Conservation (phyloP, 35 echinoderm and acorn worm species). For the Patiria miniata region DNA sequence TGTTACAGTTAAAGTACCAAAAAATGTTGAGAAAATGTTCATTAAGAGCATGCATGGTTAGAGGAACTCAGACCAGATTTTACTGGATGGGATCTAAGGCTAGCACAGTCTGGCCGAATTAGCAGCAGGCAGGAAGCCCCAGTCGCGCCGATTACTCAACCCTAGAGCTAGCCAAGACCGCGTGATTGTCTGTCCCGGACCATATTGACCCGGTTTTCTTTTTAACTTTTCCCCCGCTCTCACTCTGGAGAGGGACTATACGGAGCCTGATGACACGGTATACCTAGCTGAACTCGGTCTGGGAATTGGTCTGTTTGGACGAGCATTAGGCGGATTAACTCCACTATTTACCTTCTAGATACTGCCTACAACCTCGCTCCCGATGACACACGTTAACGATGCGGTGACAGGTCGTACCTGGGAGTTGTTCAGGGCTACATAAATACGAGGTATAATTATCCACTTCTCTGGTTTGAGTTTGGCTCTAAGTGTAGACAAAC, state of each 20-base stretch:
- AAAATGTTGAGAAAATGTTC: no score
- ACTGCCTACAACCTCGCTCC: not conserved
- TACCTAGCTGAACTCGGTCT: not conserved
- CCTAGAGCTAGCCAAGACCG: slow-evolving; percentile 2
- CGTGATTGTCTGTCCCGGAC: slow-evolving; percentile 15
- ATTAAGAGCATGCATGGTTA: no score
- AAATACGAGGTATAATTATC: no score
- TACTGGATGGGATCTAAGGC: slow-evolving; percentile 14
- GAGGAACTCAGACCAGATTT: not conserved
- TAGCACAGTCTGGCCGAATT: not conserved
- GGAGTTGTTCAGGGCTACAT: no score
- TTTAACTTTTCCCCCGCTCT: not conserved
- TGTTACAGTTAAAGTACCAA: no score
- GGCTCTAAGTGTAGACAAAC: no score
- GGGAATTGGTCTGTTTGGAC: slow-evolving; percentile 9
- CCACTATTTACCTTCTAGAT: not conserved
- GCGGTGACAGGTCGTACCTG: not conserved
- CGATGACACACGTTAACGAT: slow-evolving; percentile 25
- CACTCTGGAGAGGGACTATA: no score
- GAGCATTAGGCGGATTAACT: not conserved
- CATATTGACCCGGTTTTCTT: slow-evolving; percentile 14
- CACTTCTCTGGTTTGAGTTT: no score
- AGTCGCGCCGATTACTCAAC: slow-evolving; percentile 32
- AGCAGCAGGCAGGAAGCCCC: not conserved
- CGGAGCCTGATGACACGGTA: no score